Evolutionary conservation across 2,797 vertebrate genomes (phyloP).

Genomic region (Percopsis omiscomaycus): DNA sequence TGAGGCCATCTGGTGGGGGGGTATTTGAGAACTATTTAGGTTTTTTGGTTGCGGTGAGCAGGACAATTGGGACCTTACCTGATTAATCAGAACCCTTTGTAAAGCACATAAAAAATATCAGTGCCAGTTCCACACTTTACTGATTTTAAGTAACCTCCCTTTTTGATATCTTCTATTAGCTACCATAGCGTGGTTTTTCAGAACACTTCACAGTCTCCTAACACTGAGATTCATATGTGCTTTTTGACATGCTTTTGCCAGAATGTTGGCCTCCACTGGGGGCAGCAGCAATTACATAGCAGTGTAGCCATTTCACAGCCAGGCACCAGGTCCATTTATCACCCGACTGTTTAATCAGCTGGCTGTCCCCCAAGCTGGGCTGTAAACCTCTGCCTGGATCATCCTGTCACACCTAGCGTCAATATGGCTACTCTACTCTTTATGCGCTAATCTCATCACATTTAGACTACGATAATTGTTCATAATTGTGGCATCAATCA

Average conservation of each 20-base stretch:
- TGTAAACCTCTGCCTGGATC: constrained; percentile 47
- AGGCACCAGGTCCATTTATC: constrained; percentile 54
- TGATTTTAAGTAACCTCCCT: constrained; percentile 13
- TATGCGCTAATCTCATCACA: neutral
- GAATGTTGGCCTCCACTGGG: constrained; percentile 31
- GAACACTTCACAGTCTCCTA: neutral
- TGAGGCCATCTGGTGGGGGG: constrained; percentile 35
- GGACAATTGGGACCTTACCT: constrained; percentile 37
- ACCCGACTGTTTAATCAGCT: constrained; percentile 66
- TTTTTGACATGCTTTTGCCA: constrained; percentile 42
- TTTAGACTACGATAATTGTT: neutral
- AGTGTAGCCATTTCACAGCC: constrained; percentile 44
- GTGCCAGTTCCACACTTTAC: constrained; percentile 21
- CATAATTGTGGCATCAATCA: neutral
- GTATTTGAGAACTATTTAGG: neutral
- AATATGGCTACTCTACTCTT: constrained; percentile 36
- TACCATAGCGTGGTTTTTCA: neutral
- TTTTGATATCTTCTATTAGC: neutral
- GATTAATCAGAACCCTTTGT: too few species aligned
- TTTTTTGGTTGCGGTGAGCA: constrained; percentile 42
- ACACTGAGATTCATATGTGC: constrained; percentile 20
- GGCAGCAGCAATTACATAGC: constrained; percentile 35
- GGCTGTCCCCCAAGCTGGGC: constrained; percentile 49
- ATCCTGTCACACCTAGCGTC: constrained; percentile 51
- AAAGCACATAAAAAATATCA: constrained; percentile 23